phyloP scores from a whole-genome alignment of 1,140 invertebrate genomes.

The Phthorimaea operculella region DNA sequence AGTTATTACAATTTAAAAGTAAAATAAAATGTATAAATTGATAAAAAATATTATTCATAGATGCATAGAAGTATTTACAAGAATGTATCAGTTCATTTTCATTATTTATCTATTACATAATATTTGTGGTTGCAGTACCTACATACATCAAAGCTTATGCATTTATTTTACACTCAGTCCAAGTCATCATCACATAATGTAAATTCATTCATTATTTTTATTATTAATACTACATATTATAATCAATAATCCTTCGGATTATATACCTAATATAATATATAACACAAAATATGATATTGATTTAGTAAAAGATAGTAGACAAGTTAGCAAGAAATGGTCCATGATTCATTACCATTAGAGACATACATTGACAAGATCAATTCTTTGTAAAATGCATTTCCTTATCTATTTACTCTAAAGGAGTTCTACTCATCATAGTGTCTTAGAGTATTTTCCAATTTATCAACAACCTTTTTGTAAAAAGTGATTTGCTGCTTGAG shows the following conservation, averaged over 20 bases:
- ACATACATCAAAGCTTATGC: slow-evolving; percentile 20
- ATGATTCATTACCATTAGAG: neutral
- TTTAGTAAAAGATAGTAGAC: neutral
- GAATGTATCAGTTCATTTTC: slow-evolving; percentile 30
- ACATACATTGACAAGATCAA: neutral
- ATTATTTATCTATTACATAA: slow-evolving; percentile 39
- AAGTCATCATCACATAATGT: slow-evolving; percentile 47
- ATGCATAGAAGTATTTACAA: slow-evolving; percentile 47
- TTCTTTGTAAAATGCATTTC: neutral
- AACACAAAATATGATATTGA: slow-evolving; percentile 14
- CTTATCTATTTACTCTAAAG: neutral
- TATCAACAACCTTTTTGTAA: slow-evolving; percentile 84
- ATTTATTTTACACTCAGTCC: slow-evolving; percentile 46
- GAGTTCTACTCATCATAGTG: slow-evolving; percentile 51
- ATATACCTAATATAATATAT: slow-evolving; percentile 24
- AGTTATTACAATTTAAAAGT: slow-evolving; percentile 40
- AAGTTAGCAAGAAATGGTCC: slow-evolving; percentile 1
- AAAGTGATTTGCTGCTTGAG: slow-evolving; percentile 90
- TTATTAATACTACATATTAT: slow-evolving; percentile 18
- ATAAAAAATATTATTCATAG: slow-evolving; percentile 36
- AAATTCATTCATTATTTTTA: slow-evolving; percentile 37
- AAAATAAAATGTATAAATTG: slow-evolving; percentile 33
- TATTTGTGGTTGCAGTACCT: slow-evolving; percentile 13
- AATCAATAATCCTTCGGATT: slow-evolving; percentile 47
- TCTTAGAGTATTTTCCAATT: slow-evolving; percentile 65